A percentile compares a stretch with the other conserved stretches of the same genome.
Conservation (phyloP, 1,140 invertebrate genomes). For the Nasonia giraulti region DNA sequence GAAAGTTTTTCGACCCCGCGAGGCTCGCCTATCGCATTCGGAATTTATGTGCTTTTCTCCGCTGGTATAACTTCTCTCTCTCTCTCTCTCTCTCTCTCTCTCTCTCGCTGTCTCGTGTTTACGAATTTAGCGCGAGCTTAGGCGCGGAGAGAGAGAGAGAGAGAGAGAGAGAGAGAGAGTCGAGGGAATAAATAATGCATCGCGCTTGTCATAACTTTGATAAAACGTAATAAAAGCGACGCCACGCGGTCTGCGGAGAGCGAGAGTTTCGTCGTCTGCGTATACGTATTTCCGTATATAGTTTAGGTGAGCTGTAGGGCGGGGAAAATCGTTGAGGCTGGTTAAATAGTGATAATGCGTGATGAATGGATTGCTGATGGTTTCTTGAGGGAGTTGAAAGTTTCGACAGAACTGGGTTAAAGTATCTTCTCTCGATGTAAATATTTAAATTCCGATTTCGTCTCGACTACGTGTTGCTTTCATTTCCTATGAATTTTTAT, state of each 20-base stretch:
- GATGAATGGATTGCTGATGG: not conserved
- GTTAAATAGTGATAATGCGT: not conserved
- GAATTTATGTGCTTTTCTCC: conserved; percentile 41
- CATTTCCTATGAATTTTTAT: too few relatives aligned
- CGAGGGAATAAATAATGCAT: conserved; percentile 28
- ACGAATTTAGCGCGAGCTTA: conserved; percentile 31
- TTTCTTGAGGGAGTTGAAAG: not conserved
- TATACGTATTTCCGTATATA: not conserved
- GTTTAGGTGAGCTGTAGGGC: not conserved
- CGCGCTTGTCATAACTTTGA: conserved; percentile 27
- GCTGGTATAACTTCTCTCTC: not conserved
- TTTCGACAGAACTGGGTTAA: not conserved
- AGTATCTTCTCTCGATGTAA: too few relatives aligned
- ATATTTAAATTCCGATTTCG: too few relatives aligned
- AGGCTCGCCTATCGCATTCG: conserved; percentile 16
- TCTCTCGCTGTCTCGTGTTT: not conserved
- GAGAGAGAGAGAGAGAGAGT: not conserved
- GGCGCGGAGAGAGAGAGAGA: not conserved
- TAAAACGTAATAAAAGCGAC: conserved; percentile 24
- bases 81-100: not conserved
- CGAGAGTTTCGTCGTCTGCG: not conserved
- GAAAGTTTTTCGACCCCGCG: conserved; percentile 21
- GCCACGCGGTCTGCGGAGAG: not conserved
- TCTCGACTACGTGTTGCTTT: too few relatives aligned
- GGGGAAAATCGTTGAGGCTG: not conserved